Evolutionary conservation across 37 sponge, comb jelly and placozoan species (phyloP).

Genomic region (Spongilla lacustris): DNA sequence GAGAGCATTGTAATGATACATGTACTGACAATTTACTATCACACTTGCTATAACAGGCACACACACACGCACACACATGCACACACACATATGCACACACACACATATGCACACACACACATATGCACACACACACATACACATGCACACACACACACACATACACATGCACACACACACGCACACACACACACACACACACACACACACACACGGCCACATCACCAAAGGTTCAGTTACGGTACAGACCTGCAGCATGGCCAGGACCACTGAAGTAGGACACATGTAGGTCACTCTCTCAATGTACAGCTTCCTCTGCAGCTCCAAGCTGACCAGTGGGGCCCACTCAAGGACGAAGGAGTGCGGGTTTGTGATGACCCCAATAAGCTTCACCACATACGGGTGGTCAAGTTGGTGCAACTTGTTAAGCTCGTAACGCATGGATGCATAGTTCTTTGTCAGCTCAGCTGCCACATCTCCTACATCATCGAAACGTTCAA

Average conservation of each 20-base stretch:
- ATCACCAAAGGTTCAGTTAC: no score
- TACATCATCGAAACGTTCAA: conserved; percentile 25
- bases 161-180: conserved; percentile 48
- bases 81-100: conserved; percentile 6
- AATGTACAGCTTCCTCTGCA: conserved; percentile 5
- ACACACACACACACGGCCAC: conserved; percentile 43
- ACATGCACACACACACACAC: conserved; percentile 57
- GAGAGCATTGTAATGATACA: no score
- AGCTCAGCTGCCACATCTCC: conserved; percentile 28
- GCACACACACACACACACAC: conserved; percentile 52
- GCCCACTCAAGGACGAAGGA: conserved; percentile 81
- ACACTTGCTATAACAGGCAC: no score
- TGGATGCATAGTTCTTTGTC: conserved; percentile 58
- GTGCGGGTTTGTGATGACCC: conserved; percentile 69
- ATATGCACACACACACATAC: conserved; percentile 28
- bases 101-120: conserved; percentile 43
- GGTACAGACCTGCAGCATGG: conserved; percentile 53
- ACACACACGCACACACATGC: neutral
- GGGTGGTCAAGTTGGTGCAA: conserved; percentile 56
- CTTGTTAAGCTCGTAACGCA: conserved; percentile 76
- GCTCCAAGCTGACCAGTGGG: conserved; percentile 61
- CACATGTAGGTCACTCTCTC: conserved; percentile 12
- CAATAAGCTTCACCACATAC: conserved; percentile 56
- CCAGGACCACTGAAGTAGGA: conserved; percentile 18
- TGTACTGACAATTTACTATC: no score